Evolutionary conservation across 2,888 invertebrate species (phyloP).

Genomic region (Hofmannophila pseudospretella): DNA sequence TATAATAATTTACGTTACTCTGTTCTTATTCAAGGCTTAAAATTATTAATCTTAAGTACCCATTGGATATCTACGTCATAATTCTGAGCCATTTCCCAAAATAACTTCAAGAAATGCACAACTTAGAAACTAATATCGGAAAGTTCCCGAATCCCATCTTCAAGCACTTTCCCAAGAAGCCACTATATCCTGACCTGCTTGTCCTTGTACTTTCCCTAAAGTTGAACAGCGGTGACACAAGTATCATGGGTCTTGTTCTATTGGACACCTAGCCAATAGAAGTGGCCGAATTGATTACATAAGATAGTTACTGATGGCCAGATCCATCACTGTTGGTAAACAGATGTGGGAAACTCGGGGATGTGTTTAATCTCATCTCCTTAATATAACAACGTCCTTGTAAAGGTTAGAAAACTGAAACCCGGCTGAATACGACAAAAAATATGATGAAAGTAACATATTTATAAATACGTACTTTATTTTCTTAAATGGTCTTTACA

Average conservation of each 20-base stretch:
- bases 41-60: too few species aligned
- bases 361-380: constrained; percentile 17
- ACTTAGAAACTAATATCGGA: constrained; percentile 1
- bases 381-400: constrained; percentile 3
- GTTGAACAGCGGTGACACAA: neutral
- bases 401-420: too few species aligned
- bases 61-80: too few species aligned
- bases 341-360: constrained; percentile 20
- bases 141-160: neutral
- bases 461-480: too few species aligned
- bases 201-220: too few species aligned
- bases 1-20: too few species aligned
- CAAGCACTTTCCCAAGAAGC: neutral
- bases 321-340: constrained; percentile 27
- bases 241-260: neutral
- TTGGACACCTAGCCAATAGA: constrained; percentile 2
- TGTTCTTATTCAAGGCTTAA: too few species aligned
- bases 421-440: too few species aligned
- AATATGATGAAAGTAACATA: too few species aligned
- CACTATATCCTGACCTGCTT: neutral
- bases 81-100: too few species aligned
- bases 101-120: neutral
- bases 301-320: constrained; percentile 27
- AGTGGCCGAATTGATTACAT: constrained; percentile 30
- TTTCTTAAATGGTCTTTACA: too few species aligned